Evolutionary conservation across 2,797 vertebrate genomes (phyloP), one percentile per base, ranked within the genome.

Genomic region (Falco concolor): DNA sequence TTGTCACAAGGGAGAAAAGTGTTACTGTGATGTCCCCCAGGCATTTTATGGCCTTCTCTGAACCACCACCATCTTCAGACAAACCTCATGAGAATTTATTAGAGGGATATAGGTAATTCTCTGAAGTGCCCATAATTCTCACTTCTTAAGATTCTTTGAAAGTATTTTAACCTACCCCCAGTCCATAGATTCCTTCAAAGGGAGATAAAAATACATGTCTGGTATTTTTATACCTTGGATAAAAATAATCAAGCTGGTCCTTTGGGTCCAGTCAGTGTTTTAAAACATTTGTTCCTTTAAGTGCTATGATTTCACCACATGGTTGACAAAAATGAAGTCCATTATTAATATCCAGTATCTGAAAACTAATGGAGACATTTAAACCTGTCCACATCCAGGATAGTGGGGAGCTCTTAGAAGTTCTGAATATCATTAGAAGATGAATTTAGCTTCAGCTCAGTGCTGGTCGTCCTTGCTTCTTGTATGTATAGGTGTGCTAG

Each of bases 231-330:
- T 91, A 74, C 25, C 64, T 74, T 69, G 45, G 77, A 95, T 90
- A 95, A 96, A 97, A 97, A 97, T 90, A 94, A 96, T 93, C 86
- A 93, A 36, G 64, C 75, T 9, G 11, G 19, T 45, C 79, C 70
- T 89, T 79, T 53, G 86, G 65, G 72, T 30, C 59, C 73, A 79
- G 27, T 12, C 16, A 52, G 8, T 6, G 25, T 72, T 94, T 97
- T 93, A 89, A 93, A 89, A 44, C 81, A 0, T 27, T 34, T 74
- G 32, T 60, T 78, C 57, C 25, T 88, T 52, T 47, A 60, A 78
- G 32, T n/a, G 25, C 78, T 81, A 42, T 60, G 81, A 70, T 82
- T 93, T 89, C 80, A 75, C 56, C 40, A 25, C 18, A 57, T 6
- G 59, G 18, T 47, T 24, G 67, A 74, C 54, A 69, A 53, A 94